Base-by-base conservation (phyloP, 1,140 invertebrate genomes). In the Cyclargus thomasi region DNA sequence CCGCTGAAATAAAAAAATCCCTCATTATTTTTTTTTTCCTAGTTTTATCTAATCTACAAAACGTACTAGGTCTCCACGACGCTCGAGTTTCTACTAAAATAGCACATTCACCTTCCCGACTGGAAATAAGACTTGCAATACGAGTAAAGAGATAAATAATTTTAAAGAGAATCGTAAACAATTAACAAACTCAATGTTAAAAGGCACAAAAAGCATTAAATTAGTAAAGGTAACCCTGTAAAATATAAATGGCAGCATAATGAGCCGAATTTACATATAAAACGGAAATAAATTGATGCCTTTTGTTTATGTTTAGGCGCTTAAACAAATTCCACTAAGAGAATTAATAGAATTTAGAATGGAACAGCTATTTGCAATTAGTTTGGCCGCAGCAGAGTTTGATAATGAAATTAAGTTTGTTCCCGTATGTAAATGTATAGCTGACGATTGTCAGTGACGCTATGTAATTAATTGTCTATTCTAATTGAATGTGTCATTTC, bases 251-350 rank as follows among this genome's bases (percentile, higher is more conserved):
- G 74, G 20, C 59, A 67, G 70, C 70, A 69, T 71, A 79, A 76
- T 74, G 65, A 71, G 67, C 64, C 20, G 65, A 80, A 78, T 80
- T 79, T 77, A 75, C 80, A 81, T 81, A 76, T 74, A 68, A 71
- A 78, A 75, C 66, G 71, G 71, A 80, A 74, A 78, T 70, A 68
- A 74, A 73, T 65, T 72, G 65, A 29, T 23, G 35, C 23, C 53
- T 29, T 66, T 66, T 66, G 65, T 66, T 39, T 64, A 64, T 29
- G 65, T 57, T 14, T 55, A 16, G 21, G 22, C 23, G 23, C 35
- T 21, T 55, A 66, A 29, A 57, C 65, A 66, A 57, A 59, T 57
- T 55, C 23, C 23, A 29, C 55, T 59, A 36, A 57, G 35, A 59
- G 17, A 36, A 59, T 59, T 62, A 59, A 29, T 66, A 57, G 1